Conservation (phyloP, 2,113 vertebrate genomes). For the Heterochromis multidens region DNA sequence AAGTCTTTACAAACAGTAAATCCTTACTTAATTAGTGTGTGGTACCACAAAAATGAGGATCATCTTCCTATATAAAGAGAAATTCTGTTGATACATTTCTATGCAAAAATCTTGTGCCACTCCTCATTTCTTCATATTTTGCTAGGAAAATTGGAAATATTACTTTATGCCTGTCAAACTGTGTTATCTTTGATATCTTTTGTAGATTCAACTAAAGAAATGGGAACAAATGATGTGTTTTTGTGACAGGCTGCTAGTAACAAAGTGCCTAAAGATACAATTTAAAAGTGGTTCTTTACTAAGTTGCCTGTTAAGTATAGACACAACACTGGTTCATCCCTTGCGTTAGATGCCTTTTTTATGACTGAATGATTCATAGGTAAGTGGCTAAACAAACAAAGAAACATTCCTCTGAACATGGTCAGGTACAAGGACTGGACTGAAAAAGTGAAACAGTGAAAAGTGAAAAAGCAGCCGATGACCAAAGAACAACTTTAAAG, state of each 20-base stretch:
- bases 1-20: not conserved
- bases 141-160: too few relatives aligned
- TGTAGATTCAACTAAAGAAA: not conserved
- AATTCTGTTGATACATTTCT: too few relatives aligned
- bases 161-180: not conserved
- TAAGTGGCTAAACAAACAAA: not conserved
- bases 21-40: not conserved
- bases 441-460: too few relatives aligned
- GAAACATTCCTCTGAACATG: not conserved
- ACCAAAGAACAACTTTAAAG: not conserved
- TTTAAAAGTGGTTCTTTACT: not conserved
- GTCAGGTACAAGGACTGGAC: not conserved
- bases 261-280: not conserved
- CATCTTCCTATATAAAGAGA: not conserved
- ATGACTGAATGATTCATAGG: not conserved
- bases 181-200: not conserved
- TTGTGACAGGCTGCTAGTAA: not conserved
- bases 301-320: not conserved
- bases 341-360: not conserved
- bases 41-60: not conserved
- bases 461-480: not conserved
- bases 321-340: not conserved
- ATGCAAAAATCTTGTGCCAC: too few relatives aligned
- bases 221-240: not conserved
- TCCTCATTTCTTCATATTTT: too few relatives aligned